These are phyloP conservation scores for Elachura formosa DNA, from an alignment of 2,113 vertebrate genomes.

Conservation along the genomic window DNA sequence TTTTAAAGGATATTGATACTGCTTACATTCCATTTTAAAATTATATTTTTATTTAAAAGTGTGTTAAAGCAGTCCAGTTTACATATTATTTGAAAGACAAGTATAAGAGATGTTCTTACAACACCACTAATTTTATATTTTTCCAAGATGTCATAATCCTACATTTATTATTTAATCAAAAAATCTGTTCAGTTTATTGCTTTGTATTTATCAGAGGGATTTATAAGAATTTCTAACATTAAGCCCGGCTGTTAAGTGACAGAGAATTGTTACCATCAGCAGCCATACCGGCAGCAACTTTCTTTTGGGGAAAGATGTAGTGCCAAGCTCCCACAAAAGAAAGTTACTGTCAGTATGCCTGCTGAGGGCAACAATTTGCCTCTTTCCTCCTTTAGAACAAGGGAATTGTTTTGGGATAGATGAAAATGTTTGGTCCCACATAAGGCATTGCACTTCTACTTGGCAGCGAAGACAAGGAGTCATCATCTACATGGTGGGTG, in stretches of 20 bases:
- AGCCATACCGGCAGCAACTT: background rate
- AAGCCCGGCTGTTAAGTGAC: background rate
- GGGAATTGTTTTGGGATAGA: background rate
- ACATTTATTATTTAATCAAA: background rate
- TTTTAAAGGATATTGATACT: background rate
- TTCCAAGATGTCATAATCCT: background rate
- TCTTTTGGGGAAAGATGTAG: background rate
- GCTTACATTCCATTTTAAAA: background rate
- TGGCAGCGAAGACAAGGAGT: background rate
- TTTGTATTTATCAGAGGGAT: background rate
- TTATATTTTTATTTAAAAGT: background rate
- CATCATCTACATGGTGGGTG: rapidly evolving
- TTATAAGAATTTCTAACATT: background rate
- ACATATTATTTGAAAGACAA: background rate
- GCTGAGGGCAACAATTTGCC: too few relatives aligned
- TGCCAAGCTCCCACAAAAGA: background rate
- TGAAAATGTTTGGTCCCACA: background rate
- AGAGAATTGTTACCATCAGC: background rate
- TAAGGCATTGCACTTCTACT: background rate
- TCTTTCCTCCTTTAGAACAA: background rate
- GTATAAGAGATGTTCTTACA: background rate
- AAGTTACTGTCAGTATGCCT: too few relatives aligned
- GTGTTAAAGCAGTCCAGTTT: background rate
- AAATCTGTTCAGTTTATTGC: background rate
- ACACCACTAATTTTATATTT: background rate